Conservation (phyloP, 2,797 vertebrate genomes). For the Hipposideros larvatus region DNA sequence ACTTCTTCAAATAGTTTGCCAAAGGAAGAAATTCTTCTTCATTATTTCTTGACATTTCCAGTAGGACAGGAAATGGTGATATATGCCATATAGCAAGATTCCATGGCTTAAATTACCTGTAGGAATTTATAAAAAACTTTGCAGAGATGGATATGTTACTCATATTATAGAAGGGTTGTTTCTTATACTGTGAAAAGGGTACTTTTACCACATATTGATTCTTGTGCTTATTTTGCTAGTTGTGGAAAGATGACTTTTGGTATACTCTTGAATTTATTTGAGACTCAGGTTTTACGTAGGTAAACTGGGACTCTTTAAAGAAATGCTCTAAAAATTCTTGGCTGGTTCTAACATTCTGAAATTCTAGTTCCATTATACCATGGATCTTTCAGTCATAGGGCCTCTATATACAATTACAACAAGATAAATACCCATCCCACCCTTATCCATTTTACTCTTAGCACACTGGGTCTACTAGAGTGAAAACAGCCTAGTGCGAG, state of each 20-base stretch:
- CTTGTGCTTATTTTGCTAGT: background rate
- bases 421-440: background rate
- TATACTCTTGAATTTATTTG: background rate
- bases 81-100: background rate
- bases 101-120: background rate
- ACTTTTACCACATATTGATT: background rate
- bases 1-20: background rate
- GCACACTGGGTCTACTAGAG: background rate
- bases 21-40: background rate
- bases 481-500: slow-evolving; percentile 5
- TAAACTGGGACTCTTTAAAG: background rate
- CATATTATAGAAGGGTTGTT: background rate
- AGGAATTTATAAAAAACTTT: slow-evolving; percentile 27
- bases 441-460: background rate
- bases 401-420: background rate
- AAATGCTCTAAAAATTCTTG: slow-evolving; percentile 15
- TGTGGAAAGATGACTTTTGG: background rate
- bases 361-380: background rate
- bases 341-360: slow-evolving; percentile 2
- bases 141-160: background rate
- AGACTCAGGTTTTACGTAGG: background rate
- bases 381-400: background rate
- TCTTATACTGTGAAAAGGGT: background rate
- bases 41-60: slow-evolving; percentile 24
- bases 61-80: background rate